Conservation (phyloP, 1,140 invertebrate species). For the Coenobita brevimanus region DNA sequence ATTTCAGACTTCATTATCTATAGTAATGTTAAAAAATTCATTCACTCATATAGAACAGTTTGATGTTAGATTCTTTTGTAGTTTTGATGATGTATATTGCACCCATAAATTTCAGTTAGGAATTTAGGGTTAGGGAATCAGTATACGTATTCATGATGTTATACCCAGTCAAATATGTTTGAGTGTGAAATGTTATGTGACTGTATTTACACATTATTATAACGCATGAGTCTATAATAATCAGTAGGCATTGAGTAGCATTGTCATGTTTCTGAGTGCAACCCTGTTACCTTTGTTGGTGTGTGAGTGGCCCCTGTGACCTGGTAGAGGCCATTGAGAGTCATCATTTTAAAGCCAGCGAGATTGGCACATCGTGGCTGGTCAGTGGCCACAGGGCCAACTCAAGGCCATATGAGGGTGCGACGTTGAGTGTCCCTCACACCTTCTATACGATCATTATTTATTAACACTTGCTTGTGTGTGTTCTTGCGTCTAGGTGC, state of each 20-base stretch:
- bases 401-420: slow-evolving; percentile 64
- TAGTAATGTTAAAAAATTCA: too few relatives aligned
- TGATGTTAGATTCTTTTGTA: too few relatives aligned
- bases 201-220: slow-evolving; percentile 20
- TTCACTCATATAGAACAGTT: too few relatives aligned
- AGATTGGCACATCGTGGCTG: slow-evolving; percentile 55
- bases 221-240: slow-evolving; percentile 31
- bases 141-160: too few relatives aligned
- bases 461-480: slow-evolving; percentile 71
- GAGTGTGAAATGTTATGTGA: slow-evolving; percentile 37
- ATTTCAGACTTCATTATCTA: too few relatives aligned
- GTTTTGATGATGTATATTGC: too few relatives aligned
- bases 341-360: slow-evolving; percentile 35
- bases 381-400: slow-evolving; percentile 64
- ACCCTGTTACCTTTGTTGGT: slow-evolving; percentile 30
- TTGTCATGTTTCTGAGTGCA: neutral
- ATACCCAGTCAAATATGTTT: neutral
- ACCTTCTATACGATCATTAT: slow-evolving; percentile 62
- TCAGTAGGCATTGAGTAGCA: slow-evolving; percentile 26
- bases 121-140: too few relatives aligned
- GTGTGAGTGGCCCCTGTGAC: slow-evolving; percentile 59
- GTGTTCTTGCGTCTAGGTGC: slow-evolving; percentile 81
- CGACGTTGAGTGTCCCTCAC: slow-evolving; percentile 65
- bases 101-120: too few relatives aligned
- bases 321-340: slow-evolving; percentile 47